Conservation (phyloP, 2,797 vertebrate species). For the Ctenopoma multispine region DNA sequence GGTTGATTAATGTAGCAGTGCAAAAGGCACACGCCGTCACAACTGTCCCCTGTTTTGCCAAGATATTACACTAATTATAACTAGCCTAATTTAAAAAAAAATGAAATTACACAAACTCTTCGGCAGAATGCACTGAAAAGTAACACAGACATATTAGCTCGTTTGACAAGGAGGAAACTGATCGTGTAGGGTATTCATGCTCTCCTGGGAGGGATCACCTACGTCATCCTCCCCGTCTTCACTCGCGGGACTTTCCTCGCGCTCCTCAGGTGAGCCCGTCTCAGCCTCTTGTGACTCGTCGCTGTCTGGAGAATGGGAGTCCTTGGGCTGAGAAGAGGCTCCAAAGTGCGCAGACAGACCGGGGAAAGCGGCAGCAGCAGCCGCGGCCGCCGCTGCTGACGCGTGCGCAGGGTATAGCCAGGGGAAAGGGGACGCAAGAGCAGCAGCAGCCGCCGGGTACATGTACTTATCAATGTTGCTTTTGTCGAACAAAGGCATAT, state of each 20-base stretch:
- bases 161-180: slow-evolving; percentile 70
- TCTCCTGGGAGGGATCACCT: slow-evolving; percentile 62
- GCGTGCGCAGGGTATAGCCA: slow-evolving; percentile 90
- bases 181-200: slow-evolving; percentile 60
- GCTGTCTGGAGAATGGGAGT: slow-evolving; percentile 71
- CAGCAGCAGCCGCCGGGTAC: slow-evolving; percentile 85
- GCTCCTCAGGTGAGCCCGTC: slow-evolving; percentile 73
- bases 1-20: slow-evolving; percentile 78
- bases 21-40: slow-evolving; percentile 85
- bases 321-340: slow-evolving; percentile 66
- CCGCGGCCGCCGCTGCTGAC: slow-evolving; percentile 78
- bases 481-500: slow-evolving; percentile 94
- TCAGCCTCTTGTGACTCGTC: slow-evolving; percentile 71
- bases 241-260: slow-evolving; percentile 73
- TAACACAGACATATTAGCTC: slow-evolving; percentile 70
- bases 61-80: slow-evolving; percentile 66
- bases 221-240: slow-evolving; percentile 73
- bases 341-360: slow-evolving; percentile 83
- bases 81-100: slow-evolving; percentile 37
- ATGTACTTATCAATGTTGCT: slow-evolving; percentile 91
- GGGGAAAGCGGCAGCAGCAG: slow-evolving; percentile 84
- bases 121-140: slow-evolving; percentile 60
- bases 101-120: slow-evolving; percentile 62
- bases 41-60: slow-evolving; percentile 72
- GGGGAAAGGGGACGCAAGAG: slow-evolving; percentile 85